Evolutionary conservation across 2,888 invertebrate species (phyloP), one percentile per base, ranked within the genome.

Genomic region (Ommatoiulus sabulosus): DNA sequence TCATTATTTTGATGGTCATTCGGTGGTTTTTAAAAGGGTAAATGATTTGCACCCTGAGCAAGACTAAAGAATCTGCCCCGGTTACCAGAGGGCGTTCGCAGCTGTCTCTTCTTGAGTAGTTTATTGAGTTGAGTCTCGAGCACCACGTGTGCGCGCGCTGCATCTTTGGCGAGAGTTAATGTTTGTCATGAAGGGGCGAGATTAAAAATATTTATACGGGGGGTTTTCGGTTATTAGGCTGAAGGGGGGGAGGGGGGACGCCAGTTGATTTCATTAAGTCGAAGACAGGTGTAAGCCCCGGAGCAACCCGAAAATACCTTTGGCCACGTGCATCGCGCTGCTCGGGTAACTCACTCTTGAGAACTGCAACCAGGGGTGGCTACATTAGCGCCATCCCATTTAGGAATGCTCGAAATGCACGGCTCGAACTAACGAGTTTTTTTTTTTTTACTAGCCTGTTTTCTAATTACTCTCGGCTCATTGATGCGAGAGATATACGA

Each of bases 31-130:
- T 63, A 63, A 63, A 46, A 63, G 57, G 57, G 57, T 63, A 63
- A 63, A 63, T 63, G 57, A 63, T 63, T 63, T 63, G 57, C 57
- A 63, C 57, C 57, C 57, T n/a, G 57, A 63, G 57, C 57, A 63
- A 63, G 57, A 63, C 57, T 63, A 63, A 63, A 63, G 57, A 63
- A 63, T 63, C 57, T 63, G 57, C 57, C 57, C 57, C 57, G 57
- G 57, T 63, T 63, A 63, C 57, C 57, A 63, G 57, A 63, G 57
- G 57, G 57, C 57, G 57, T 63, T 63, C 57, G 57, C 57, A 63
- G 57, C 57, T 63, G 57, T 63, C 57, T 63, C n/a, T 3, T 17
- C 57, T 63, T 63, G 57, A 63, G 57, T 63, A 63, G 57, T 63
- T 63, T 63, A 63, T 63, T 63, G 57, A 63, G 57, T n/a, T n/a